These are phyloP conservation scores for Galbula dea DNA, from an alignment of 2,113 vertebrate genomes.

Conservation along the genomic window DNA sequence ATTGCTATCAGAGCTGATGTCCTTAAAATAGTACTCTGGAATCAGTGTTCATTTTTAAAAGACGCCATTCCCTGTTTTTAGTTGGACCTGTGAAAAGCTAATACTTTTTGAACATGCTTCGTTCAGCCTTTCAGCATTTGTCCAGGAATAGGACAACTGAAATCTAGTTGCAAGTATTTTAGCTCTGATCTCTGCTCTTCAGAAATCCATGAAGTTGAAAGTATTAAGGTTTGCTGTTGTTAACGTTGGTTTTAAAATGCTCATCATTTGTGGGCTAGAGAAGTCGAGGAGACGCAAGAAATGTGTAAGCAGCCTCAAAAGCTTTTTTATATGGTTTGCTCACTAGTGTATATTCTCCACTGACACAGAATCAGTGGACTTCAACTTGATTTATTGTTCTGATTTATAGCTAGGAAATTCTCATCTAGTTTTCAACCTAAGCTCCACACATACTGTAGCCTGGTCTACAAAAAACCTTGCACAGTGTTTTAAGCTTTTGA, in stretches of 20 bases:
- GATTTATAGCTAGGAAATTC: neutral
- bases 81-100: neutral
- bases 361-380: neutral
- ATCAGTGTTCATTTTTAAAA: neutral
- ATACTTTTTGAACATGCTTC: neutral
- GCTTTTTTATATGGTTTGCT: neutral
- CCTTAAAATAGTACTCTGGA: neutral
- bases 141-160: neutral
- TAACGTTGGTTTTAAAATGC: neutral
- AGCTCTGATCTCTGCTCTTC: neutral
- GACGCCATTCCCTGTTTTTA: neutral
- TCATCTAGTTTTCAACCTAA: neutral
- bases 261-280: neutral
- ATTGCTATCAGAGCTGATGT: neutral
- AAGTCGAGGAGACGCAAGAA: neutral
- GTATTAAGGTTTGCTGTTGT: neutral
- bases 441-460: neutral
- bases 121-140: neutral
- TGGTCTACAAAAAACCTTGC: neutral
- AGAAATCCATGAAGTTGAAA: neutral
- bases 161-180: neutral
- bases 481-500: neutral
- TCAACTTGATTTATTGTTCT: neutral
- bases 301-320: neutral
- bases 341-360: neutral